These are phyloP conservation scores for Caenorhabditis japonica DNA, from an alignment of 2,888 invertebrate genomes.

Conservation along the genomic window DNA sequence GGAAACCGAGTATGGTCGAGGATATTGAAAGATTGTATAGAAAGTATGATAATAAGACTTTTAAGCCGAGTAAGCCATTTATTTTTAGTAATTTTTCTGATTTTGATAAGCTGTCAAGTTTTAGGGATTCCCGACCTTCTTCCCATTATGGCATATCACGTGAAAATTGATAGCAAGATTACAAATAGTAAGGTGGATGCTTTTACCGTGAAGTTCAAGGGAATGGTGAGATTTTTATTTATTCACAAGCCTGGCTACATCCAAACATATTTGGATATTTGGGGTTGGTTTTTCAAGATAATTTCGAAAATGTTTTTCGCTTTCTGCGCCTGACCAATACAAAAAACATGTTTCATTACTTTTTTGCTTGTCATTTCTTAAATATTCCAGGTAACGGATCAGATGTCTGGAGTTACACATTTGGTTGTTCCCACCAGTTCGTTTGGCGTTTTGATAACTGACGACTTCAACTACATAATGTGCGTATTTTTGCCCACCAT, in stretches of 20 bases:
- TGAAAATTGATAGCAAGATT: no score
- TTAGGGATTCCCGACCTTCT: no score
- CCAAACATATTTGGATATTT: no score
- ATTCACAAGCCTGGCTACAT: no score
- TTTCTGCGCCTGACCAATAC: no score
- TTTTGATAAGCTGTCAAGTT: no score
- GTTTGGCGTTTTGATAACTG: slow-evolving; percentile 9
- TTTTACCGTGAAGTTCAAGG: slow-evolving; percentile 8
- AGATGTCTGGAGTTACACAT: slow-evolving; percentile 21
- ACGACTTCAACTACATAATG: slow-evolving; percentile 27
- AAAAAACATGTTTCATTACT: no score
- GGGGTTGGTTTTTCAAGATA: no score
- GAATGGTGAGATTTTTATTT: slow-evolving; percentile 10
- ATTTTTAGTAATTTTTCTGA: not conserved
- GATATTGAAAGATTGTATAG: not conserved
- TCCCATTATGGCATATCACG: no score
- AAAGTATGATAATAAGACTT: not conserved
- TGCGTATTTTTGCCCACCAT: slow-evolving; percentile 23
- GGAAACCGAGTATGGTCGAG: not conserved
- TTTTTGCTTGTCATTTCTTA: no score
- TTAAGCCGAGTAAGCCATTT: not conserved
- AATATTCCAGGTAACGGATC: slow-evolving; percentile 30
- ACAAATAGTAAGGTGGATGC: not conserved
- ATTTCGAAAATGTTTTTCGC: no score
- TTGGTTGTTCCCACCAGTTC: slow-evolving; percentile 3